Base-by-base conservation (phyloP, 2,888 invertebrate genomes). In the Blera fallax region DNA sequence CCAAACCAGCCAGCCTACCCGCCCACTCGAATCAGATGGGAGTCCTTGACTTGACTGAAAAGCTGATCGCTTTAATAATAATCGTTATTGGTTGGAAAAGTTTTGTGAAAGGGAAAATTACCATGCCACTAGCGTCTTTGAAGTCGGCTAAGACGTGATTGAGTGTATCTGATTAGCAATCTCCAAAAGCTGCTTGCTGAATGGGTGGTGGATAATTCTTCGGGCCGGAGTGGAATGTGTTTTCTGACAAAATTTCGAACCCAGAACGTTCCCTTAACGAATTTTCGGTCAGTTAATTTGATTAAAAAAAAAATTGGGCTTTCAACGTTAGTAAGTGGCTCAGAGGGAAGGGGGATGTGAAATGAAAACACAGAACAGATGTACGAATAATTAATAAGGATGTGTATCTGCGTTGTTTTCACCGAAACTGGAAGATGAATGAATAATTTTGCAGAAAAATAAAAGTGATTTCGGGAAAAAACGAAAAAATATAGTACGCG, bases 41-140 rank as follows among this genome's bases (percentile, higher is more conserved):
- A 43, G 79, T 69, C 56, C 62, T 69, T 73, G 67, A 67, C 65
- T 78, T 43, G 14, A 10, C n/a, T 21, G n/a, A 32, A 56, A 72
- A 72, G 65, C 58, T 60, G 56, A 84, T 74, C 64, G 74, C 69
- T 80, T 84, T 70, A 84, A 84, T 84, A 80, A 79, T 80, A 74
- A 79, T 80, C 70, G 80, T 65, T 80, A 69, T 80, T 74, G 70
- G 64, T 58, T 37, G 37, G 34, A 58, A 74, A 80, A 50, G 52
- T 69, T 64, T n/a, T n/a, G n/a, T 45, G 50, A 37, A 73, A 73
- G 37, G 48, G 50, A 60, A 62, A 79, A 62, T 74, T 73, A 43
- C 70, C 76, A 70, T 64, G 64, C 76, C 50, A 56, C 40, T 58
- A 60, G 73, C 64, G 58, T 65, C 84, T 84, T 84, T 84, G 84